Evolutionary conservation across 2,797 vertebrate species (phyloP), one percentile per base, ranked within the genome.

Genomic region (Enteromius argenteus): DNA sequence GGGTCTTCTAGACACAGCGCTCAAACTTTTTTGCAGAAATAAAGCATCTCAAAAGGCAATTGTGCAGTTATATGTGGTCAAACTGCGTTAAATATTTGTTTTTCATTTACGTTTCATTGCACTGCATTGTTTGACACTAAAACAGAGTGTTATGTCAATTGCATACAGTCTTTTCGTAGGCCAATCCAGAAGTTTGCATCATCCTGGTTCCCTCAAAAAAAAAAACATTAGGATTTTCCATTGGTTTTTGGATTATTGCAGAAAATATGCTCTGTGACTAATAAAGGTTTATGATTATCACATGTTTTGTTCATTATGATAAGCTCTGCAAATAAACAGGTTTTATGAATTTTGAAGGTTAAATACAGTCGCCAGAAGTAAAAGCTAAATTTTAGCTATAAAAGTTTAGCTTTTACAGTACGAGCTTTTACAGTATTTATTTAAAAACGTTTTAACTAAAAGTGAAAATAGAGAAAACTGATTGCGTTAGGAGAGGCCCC

Each of bases 11-110:
- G 46, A 79, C 30, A 79, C 88, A 51, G 87, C 37, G 14, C 66
- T 91, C 88, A 92, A 94, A 92, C 90, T 90, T 93, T 94, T 94
- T 90, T 91, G 91, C 91, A 92, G 90, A 91, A 92, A 89, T 85
- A 9, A 88, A 93, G 91, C 91, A 89, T 85, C 73, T 69, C 81
- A 80, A 84, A 80, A 23, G 88, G 80, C 14, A 89, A 64, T 82
- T 44, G 90, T 87, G 90, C 91, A 91, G 89, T 89, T 91, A 93
- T 93, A 94, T 87, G 76, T 81, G 91, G 92, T 93, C 92, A 93
- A 94, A 94, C 89, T 90, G 87, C 64, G 90, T 90, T 92, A 90
- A 94, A 94, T 92, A 91, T 94, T 92, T 60, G 91, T 89, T 93
- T 87, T 46, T 46, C 1, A 91, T 91, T 94, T 93, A 93, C 88